Base-by-base conservation (phyloP, 1,140 invertebrate genomes). In the Camponotus vicinus region DNA sequence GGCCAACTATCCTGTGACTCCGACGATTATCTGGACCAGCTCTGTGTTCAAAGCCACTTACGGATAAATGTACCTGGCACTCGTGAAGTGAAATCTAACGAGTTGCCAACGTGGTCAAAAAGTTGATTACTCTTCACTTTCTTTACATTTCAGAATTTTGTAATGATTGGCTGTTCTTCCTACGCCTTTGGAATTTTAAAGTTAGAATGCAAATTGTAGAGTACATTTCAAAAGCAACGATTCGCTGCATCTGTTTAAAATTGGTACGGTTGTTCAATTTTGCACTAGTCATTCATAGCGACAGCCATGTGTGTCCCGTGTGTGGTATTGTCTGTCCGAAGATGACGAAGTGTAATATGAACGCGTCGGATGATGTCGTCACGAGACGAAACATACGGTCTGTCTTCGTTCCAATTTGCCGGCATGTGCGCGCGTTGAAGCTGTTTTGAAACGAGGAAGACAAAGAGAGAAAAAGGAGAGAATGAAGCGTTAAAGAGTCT, bases 301-400 rank as follows among this genome's bases (percentile, higher is more conserved):
- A 61, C 78, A 9, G 34, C 42, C 57, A 45, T 37, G 49, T 80
- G 64, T 11, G 55, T 83, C 55, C 21, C 69, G 27, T 27, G 27
- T 27, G 27, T 27, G 27, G 67, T 32, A 61, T 75, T 83, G 79
- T 73, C 55, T 75, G 40, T 9, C 7, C n/a, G 3, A 70, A 40
- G 49, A 69, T 67, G 18, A 27, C 18, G 21, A n/a, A 40, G 77
- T 67, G 18, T 32, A 34, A 32, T 21, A 71, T 0, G 27, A 15
- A 52, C 15, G 34, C 13, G 37, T 57, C 66, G 18, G 37, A 83
- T 40, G 37, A 83, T 40, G 27, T 83, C 57, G 55, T 75, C 69
- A 75, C 55, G 37, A 83, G 27, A 82, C 27, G 67, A 71, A 55
- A 63, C 40, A 40, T 45, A 79, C 32, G 64, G 64, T 80, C 78